These are phyloP conservation scores for Drosophila santomea DNA, from an alignment of 1,140 invertebrate species.

Conservation along the genomic window DNA sequence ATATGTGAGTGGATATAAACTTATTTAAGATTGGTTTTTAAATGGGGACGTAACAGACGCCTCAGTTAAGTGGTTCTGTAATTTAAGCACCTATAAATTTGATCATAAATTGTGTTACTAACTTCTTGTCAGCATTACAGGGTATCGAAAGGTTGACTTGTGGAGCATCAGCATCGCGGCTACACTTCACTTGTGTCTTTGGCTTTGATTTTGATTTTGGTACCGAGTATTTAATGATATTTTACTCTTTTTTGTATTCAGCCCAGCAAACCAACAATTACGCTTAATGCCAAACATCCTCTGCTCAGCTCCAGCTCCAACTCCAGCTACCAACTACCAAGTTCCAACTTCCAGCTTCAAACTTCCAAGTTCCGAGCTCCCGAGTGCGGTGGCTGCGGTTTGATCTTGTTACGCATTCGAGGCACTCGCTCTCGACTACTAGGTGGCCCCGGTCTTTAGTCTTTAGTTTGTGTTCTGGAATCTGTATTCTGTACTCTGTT, in stretches of 20 bases:
- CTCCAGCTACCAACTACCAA: not conserved
- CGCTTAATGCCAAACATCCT: constrained; percentile 82
- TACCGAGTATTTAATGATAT: constrained; percentile 80
- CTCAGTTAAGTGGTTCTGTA: too few species aligned
- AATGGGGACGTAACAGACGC: too few species aligned
- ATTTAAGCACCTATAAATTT: too few species aligned
- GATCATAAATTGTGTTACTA: too few species aligned
- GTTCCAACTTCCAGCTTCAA: too few species aligned
- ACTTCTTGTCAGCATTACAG: not conserved
- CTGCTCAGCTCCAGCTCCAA: constrained; percentile 22
- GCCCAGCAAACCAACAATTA: constrained; percentile 74
- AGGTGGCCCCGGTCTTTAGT: constrained; percentile 40
- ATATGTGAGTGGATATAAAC: too few species aligned
- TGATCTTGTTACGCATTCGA: constrained; percentile 80
- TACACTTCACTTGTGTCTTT: constrained; percentile 78
- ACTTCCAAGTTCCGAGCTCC: not conserved
- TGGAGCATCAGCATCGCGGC: constrained; percentile 28
- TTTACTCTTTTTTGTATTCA: constrained; percentile 41
- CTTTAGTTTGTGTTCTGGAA: constrained; percentile 33
- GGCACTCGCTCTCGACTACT: constrained; percentile 30
- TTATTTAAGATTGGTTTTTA: too few species aligned
- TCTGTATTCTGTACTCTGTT: constrained; percentile 13
- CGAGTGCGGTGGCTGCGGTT: constrained; percentile 73
- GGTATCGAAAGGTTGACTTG: constrained; percentile 59
- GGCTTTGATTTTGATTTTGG: constrained; percentile 67